Conservation (phyloP, 2,888 invertebrate species). For the Bellardia bayeri region DNA sequence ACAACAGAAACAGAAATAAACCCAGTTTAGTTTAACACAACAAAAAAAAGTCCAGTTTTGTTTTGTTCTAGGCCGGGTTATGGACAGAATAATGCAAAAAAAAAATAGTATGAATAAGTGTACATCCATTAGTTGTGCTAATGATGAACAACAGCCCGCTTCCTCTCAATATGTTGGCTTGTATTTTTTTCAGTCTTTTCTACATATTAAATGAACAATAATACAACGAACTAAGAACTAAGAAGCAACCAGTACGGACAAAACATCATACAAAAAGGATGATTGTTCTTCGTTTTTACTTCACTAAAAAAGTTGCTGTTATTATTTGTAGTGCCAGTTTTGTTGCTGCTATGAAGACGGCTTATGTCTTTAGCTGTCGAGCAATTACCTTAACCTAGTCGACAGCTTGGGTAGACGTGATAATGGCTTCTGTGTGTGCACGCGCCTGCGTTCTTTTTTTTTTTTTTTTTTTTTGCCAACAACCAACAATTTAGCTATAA, state of each 20-base stretch:
- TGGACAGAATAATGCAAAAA: slow-evolving; percentile 29
- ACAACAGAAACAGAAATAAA: background rate
- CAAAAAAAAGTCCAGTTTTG: slow-evolving; percentile 9
- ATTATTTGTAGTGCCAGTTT: slow-evolving; percentile 1
- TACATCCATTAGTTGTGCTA: slow-evolving; percentile 81
- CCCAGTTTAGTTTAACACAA: slow-evolving; percentile 14
- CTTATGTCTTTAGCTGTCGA: slow-evolving; percentile 72
- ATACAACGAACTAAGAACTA: background rate
- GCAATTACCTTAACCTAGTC: slow-evolving; percentile 73
- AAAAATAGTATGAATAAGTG: slow-evolving; percentile 77
- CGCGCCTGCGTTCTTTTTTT: slow-evolving; percentile 66
- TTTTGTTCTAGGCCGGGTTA: slow-evolving; percentile 39
- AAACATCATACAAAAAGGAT: slow-evolving; percentile 53
- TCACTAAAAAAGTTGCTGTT: slow-evolving; percentile 40
- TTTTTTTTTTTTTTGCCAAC: background rate
- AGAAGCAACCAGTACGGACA: slow-evolving; percentile 3
- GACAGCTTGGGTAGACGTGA: slow-evolving; percentile 74
- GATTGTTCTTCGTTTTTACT: slow-evolving; percentile 43
- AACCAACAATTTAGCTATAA: slow-evolving; percentile 56
- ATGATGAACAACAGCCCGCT: slow-evolving; percentile 79
- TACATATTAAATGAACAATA: slow-evolving; percentile 24
- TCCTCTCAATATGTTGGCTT: slow-evolving; percentile 67
- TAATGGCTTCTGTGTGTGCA: slow-evolving; percentile 74
- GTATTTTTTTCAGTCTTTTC: background rate
- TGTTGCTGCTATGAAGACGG: slow-evolving; percentile 57